phyloP scores from a whole-genome alignment of 2,113 vertebrate genomes.

The Aramus guarauna region DNA sequence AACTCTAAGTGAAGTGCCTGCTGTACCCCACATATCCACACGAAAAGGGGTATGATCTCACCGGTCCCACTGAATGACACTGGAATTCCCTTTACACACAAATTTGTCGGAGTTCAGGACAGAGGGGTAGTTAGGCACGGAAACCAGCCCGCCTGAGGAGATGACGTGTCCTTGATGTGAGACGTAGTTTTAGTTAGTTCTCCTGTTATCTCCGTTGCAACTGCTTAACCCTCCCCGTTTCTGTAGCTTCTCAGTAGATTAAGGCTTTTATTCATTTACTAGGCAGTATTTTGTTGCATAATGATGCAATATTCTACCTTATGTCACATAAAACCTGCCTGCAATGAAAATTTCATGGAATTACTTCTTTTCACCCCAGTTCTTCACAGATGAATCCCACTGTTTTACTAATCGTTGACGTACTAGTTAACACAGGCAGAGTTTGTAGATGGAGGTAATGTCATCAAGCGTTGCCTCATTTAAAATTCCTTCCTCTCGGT shows the following conservation, averaged over 20 bases:
- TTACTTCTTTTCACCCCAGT: background rate
- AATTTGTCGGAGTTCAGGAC: background rate
- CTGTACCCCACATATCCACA: background rate
- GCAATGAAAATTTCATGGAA: background rate
- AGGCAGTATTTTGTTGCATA: background rate
- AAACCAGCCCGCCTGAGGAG: background rate
- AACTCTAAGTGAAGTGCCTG: slow-evolving; percentile 35
- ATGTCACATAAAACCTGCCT: background rate
- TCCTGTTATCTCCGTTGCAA: background rate
- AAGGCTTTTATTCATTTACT: background rate
- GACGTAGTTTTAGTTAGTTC: background rate
- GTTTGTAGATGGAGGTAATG: slow-evolving; percentile 44
- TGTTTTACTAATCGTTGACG: slow-evolving; percentile 7
- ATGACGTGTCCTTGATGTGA: background rate
- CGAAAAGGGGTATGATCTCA: background rate
- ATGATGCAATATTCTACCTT: background rate
- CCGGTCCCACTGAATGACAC: background rate
- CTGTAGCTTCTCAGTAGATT: background rate
- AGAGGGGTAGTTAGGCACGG: background rate
- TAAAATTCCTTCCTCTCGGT: slow-evolving; percentile 24
- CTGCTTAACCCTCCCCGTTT: background rate
- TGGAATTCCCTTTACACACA: background rate
- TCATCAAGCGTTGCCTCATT: slow-evolving; percentile 31
- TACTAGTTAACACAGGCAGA: slow-evolving; percentile 44
- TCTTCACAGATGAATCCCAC: slow-evolving; percentile 7